Percentiles rank a stretch among this genome's conserved stretches.
Conservation (phyloP, 2,113 vertebrate species). For the Crotalus helleri region DNA sequence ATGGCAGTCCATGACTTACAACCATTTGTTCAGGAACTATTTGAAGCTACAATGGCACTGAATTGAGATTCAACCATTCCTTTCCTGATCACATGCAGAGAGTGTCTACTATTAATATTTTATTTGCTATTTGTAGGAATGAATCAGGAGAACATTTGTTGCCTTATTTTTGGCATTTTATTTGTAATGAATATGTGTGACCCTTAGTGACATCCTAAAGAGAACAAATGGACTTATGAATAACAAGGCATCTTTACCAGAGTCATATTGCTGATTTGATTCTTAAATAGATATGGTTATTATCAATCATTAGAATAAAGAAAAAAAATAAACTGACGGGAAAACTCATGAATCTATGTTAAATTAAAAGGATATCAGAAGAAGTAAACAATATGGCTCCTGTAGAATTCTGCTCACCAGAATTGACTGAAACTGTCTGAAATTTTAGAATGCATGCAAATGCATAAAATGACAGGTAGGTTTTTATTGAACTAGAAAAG, state of each 20-base stretch:
- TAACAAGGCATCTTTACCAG: background rate
- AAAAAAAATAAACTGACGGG: background rate
- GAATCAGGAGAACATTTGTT: background rate
- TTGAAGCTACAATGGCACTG: background rate
- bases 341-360: background rate
- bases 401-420: background rate
- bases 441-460: background rate
- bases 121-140: background rate
- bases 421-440: background rate
- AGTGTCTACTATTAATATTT: background rate
- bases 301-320: background rate
- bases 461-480: background rate
- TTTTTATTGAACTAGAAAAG: background rate
- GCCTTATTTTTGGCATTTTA: background rate
- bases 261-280: background rate
- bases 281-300: background rate
- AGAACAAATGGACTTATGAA: background rate
- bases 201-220: background rate
- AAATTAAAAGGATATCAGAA: background rate
- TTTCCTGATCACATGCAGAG: background rate
- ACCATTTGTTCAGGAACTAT: background rate
- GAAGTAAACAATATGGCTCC: background rate
- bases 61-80: background rate
- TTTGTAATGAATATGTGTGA: slow-evolving; percentile 1
- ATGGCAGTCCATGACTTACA: background rate